A percentile compares a stretch with the other conserved stretches of the same genome.
Evolutionary conservation across 2,888 invertebrate genomes (phyloP).

Genomic region (Metellina segmentata): DNA sequence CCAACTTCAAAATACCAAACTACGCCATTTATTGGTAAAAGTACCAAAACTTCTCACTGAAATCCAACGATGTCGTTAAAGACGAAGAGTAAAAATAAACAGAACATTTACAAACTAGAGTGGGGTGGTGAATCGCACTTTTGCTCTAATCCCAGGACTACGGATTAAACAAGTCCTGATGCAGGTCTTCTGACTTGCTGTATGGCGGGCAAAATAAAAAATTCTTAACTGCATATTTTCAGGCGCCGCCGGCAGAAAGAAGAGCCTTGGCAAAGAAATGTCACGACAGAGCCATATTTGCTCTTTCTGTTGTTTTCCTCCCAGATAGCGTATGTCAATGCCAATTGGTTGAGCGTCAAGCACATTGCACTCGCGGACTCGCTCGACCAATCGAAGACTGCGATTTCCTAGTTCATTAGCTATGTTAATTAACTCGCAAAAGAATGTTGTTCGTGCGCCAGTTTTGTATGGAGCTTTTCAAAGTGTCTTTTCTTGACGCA

Average conservation of each 20-base stretch:
- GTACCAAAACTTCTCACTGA: background rate
- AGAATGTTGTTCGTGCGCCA: constrained; percentile 71
- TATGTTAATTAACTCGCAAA: constrained; percentile 74
- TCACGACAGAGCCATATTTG: constrained; percentile 76
- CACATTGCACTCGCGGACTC: constrained; percentile 69
- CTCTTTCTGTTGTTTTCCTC: constrained; percentile 74
- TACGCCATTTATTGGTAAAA: background rate
- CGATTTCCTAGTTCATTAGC: constrained; percentile 73
- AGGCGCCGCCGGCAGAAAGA: constrained; percentile 43
- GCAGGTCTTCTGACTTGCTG: background rate
- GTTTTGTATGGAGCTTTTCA: constrained; percentile 51
- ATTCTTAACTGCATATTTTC: constrained; percentile 54
- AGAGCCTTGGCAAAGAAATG: constrained; percentile 51
- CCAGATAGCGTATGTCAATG: constrained; percentile 72
- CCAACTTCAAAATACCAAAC: too few species aligned
- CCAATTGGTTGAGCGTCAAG: constrained; percentile 72
- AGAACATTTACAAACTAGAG: background rate
- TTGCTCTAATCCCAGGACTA: constrained; percentile 10
- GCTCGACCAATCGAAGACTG: constrained; percentile 69
- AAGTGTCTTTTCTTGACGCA: constrained; percentile 43
- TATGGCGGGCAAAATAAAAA: constrained; percentile 6
- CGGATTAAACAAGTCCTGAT: background rate
- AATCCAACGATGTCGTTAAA: background rate
- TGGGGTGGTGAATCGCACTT: background rate
- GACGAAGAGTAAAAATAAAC: background rate